A percentile compares a stretch with the other conserved stretches of the same genome.
phyloP scores from a whole-genome alignment of 2,888 invertebrate genomes.

The Agriopis leucophaearia region DNA sequence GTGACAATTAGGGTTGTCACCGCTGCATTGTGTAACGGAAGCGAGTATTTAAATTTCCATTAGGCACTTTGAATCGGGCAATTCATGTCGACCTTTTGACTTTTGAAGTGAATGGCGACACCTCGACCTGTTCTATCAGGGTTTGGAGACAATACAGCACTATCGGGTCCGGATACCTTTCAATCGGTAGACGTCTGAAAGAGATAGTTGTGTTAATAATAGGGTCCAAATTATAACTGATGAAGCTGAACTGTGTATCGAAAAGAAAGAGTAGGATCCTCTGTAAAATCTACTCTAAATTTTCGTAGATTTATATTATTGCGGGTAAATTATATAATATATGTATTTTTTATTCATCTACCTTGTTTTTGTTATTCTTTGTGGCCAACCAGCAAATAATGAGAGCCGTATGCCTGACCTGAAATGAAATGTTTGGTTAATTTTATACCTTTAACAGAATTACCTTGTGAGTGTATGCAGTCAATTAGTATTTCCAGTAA shows the following conservation, averaged over 20 bases:
- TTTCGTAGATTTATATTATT: no score
- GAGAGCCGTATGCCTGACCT: no score
- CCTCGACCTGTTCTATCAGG: conserved; percentile 23
- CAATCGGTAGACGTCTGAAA: not conserved
- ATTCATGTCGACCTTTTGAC: conserved; percentile 54
- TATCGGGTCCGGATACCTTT: conserved; percentile 17
- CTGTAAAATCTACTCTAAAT: no score
- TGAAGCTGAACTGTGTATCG: not conserved
- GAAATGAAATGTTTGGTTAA: no score
- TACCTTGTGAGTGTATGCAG: conserved; percentile 21
- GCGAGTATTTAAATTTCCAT: conserved; percentile 84
- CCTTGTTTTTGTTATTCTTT: no score
- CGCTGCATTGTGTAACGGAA: conserved; percentile 73
- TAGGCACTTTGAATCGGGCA: conserved; percentile 70
- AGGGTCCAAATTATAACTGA: no score
- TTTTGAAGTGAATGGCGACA: conserved; percentile 38
- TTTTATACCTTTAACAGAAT: no score
- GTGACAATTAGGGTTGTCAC: conserved; percentile 74
- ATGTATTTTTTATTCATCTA: no score
- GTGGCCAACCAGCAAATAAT: no score
- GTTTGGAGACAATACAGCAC: conserved; percentile 44
- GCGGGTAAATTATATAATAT: no score
- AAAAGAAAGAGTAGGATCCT: not conserved
- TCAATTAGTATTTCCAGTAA: conserved; percentile 65
- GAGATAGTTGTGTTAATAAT: not conserved